These are phyloP conservation scores for Armadillidium nasatum DNA, from an alignment of 1,140 invertebrate species.

Conservation along the genomic window DNA sequence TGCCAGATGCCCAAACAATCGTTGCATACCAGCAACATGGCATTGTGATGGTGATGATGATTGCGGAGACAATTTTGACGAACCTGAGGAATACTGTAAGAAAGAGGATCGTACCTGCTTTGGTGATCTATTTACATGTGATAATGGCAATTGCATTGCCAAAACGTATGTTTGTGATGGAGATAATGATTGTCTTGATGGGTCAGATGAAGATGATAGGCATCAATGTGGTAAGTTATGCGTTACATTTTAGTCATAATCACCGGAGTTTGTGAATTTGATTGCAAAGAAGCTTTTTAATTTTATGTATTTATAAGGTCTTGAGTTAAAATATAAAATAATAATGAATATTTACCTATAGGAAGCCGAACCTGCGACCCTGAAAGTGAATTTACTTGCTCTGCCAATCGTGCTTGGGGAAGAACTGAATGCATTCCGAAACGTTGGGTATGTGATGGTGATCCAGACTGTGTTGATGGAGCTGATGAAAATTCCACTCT, in stretches of 20 bases:
- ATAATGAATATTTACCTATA: slow-evolving; percentile 46
- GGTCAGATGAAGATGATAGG: slow-evolving; percentile 81
- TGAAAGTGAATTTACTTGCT: slow-evolving; percentile 85
- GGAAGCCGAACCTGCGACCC: slow-evolving; percentile 85
- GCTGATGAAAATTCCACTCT: slow-evolving; percentile 88
- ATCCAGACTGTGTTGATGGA: slow-evolving; percentile 91
- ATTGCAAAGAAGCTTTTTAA: no score
- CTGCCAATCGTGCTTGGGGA: slow-evolving; percentile 83
- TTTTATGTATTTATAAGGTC: no score
- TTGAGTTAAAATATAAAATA: no score
- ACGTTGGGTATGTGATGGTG: slow-evolving; percentile 92
- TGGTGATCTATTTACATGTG: slow-evolving; percentile 89
- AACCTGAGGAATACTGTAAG: slow-evolving; percentile 70
- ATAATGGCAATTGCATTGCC: slow-evolving; percentile 88
- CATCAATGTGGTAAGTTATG: slow-evolving; percentile 77
- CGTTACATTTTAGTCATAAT: no score
- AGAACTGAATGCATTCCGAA: slow-evolving; percentile 86
- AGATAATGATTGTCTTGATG: slow-evolving; percentile 89
- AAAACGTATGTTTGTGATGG: slow-evolving; percentile 96
- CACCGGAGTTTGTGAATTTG: no score
- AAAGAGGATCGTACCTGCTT: slow-evolving; percentile 92
- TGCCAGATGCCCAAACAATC: slow-evolving; percentile 46
- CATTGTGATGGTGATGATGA: slow-evolving; percentile 86
- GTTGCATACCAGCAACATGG: slow-evolving; percentile 75
- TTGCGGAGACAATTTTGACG: slow-evolving; percentile 82